Conservation (phyloP, 1,140 invertebrate species). For the Samia ricini region DNA sequence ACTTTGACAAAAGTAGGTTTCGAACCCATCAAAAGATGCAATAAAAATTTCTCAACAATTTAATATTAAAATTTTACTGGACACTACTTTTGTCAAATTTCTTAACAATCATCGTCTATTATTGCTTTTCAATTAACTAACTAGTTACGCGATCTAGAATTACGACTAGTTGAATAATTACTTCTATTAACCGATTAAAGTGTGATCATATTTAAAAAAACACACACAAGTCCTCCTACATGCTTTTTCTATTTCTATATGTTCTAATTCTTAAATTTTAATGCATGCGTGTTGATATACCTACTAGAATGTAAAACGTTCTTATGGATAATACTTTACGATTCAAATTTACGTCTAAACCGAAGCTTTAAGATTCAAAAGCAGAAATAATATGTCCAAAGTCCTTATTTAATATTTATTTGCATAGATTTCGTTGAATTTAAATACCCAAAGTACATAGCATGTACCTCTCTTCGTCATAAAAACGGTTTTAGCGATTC, state of each 20-base stretch:
- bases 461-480: too few species aligned
- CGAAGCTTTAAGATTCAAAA: neutral
- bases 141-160: constrained; percentile 35
- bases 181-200: neutral
- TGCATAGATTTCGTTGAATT: neutral
- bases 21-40: constrained; percentile 32
- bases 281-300: neutral
- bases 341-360: neutral
- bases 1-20: constrained; percentile 56
- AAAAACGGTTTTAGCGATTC: neutral
- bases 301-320: neutral
- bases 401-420: neutral
- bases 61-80: constrained; percentile 24
- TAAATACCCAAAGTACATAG: neutral
- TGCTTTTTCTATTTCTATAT: neutral
- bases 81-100: constrained; percentile 58
- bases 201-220: neutral
- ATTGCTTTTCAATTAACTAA: constrained; percentile 66
- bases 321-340: neutral
- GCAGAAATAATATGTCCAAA: neutral
- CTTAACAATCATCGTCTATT: constrained; percentile 55
- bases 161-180: constrained; percentile 18
- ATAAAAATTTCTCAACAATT: constrained; percentile 33
- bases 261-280: neutral
- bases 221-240: neutral